Conservation (phyloP, 2,113 vertebrate genomes). For the Seriola dumerili region DNA sequence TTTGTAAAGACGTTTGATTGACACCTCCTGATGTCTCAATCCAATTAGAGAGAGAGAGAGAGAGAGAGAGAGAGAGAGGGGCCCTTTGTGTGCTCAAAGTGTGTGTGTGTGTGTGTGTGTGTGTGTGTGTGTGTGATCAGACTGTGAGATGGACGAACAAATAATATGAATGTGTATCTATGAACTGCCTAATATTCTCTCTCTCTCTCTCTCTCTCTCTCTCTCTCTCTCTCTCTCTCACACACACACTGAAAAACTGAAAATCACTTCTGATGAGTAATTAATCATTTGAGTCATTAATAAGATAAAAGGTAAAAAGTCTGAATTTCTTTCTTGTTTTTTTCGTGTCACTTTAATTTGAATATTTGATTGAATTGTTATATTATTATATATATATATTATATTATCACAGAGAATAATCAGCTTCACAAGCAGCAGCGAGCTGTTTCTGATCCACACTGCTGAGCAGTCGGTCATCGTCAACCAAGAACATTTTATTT, state of each 20-base stretch:
- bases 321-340: too few species aligned
- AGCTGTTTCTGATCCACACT: too few species aligned
- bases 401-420: too few species aligned
- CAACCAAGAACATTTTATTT: too few species aligned
- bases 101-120: constrained; percentile 38
- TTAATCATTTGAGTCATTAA: neutral
- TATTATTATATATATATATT: too few species aligned
- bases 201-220: too few species aligned
- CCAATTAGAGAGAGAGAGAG: constrained; percentile 72
- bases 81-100: constrained; percentile 56
- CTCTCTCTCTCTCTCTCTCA: too few species aligned
- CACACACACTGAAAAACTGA: neutral
- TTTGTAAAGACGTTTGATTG: constrained; percentile 81
- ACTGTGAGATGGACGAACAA: constrained; percentile 6
- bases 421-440: too few species aligned
- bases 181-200: neutral
- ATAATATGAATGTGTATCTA: neutral
- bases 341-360: too few species aligned
- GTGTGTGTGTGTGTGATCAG: constrained; percentile 27
- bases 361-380: too few species aligned
- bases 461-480: too few species aligned
- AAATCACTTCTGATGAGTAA: neutral
- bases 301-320: too few species aligned
- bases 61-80: constrained; percentile 28
- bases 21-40: constrained; percentile 78